Base-by-base conservation (phyloP, 1,140 invertebrate genomes). In the Drosophila subpulchrella region DNA sequence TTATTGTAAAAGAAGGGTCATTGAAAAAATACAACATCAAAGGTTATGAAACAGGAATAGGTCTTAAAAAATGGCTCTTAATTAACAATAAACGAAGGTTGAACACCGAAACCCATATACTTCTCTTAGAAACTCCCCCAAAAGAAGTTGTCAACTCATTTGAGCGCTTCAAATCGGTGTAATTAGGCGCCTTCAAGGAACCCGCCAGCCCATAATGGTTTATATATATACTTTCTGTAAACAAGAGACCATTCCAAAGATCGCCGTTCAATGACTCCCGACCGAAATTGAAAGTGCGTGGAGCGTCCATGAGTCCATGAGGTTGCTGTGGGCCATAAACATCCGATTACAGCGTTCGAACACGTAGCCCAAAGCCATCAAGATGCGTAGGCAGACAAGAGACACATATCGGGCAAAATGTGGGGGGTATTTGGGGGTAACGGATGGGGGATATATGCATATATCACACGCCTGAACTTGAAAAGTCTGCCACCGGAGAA, bases 111-210 rank as follows among this genome's bases (percentile, higher is more conserved):
- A 53, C 56, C 55, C 34, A 58, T 77, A 77, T 62, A 50, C 38
- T 56, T 73, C 67, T 74, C 51, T 66, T 30, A 46, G 44, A 62
- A 62, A 47, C 27, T n/a, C 27, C 12, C 42, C 12, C 15, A 12
- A 27, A 34, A 38, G 59, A 80, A 71, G 20, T 46, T 86, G 82
- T 83, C 83, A 86, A 86, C 70, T 86, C 82, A 86, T 88, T 88
- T 82, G 20, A 42, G 54, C 73, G 83, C 41, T 24, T 53, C 47
- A 73, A 81, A 72, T 67, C 54, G 41, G 51, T 74, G 68, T 81
- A 82, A 81, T 86, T 86, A 82, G 70, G 62, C 54, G 46, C 30
- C 44, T 55, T 56, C 59, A 82, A 77, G 48, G 42, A 78, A 59
- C 59, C 56, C 38, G n/a, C 71, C 60, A 75, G 47, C 34, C 56